Evolutionary conservation across 1,140 invertebrate genomes (phyloP).

Genomic region (Bombus pascuorum): DNA sequence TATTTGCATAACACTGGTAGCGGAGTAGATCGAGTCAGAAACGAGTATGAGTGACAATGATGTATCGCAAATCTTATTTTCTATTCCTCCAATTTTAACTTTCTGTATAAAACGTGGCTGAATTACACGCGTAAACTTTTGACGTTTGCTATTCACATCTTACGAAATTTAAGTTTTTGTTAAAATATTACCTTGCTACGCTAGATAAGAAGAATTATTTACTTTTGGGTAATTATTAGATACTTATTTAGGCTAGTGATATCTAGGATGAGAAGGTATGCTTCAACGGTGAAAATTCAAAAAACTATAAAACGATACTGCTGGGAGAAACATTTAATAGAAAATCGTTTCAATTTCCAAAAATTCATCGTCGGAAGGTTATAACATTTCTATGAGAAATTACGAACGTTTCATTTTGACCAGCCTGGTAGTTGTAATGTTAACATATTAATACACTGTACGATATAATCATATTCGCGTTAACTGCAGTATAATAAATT

Average conservation of each 20-base stretch:
- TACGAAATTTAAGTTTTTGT: background rate
- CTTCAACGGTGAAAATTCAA: too few species aligned
- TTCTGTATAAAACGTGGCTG: background rate
- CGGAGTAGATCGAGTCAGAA: background rate
- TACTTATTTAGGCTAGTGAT: too few species aligned
- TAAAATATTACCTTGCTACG: too few species aligned
- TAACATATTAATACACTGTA: background rate
- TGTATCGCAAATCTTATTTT: background rate
- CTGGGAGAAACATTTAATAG: too few species aligned
- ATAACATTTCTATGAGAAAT: too few species aligned
- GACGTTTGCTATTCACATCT: background rate
- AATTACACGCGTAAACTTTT: conserved; percentile 8
- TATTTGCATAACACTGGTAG: background rate
- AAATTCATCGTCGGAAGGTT: too few species aligned
- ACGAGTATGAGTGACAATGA: background rate
- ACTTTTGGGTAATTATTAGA: too few species aligned
- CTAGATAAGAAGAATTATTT: background rate
- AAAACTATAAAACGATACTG: too few species aligned
- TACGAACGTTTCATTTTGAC: too few species aligned
- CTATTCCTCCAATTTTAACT: background rate
- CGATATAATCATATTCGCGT: background rate
- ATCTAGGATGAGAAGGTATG: too few species aligned
- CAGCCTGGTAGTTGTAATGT: background rate
- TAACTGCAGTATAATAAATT: background rate
- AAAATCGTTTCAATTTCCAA: too few species aligned